These are phyloP conservation scores for Trissolcus brochymenae DNA, from an alignment of 2,888 invertebrate genomes.

Conservation along the genomic window DNA sequence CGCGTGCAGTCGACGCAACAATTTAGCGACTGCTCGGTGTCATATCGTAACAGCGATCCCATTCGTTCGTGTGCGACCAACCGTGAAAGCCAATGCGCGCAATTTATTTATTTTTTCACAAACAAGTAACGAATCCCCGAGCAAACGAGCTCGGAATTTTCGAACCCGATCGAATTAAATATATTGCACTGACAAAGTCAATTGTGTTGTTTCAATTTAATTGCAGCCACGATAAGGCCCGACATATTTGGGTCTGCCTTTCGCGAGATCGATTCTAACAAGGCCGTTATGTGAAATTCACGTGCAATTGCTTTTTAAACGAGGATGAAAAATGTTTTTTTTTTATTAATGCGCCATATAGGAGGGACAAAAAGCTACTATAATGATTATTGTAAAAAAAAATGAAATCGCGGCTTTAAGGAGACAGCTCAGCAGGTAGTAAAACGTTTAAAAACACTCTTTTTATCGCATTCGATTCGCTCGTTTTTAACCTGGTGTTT, in stretches of 20 bases:
- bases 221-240: conserved; percentile 23
- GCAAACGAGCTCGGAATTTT: conserved; percentile 33
- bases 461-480: conserved; percentile 27
- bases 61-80: conserved; percentile 20
- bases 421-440: not conserved
- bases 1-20: conserved; percentile 25
- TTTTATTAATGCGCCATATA: too few relatives aligned
- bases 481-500: conserved; percentile 31
- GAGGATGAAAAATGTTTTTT: too few relatives aligned
- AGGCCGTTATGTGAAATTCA: not conserved
- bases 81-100: conserved; percentile 31
- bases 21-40: conserved; percentile 26
- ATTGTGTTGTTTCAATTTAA: conserved; percentile 46
- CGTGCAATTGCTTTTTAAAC: not conserved
- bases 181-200: conserved; percentile 26
- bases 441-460: conserved; percentile 8
- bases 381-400: conserved; percentile 2
- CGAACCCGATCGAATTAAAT: conserved; percentile 41
- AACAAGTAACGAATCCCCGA: conserved; percentile 12
- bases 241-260: not conserved
- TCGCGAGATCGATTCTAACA: not conserved
- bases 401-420: not conserved
- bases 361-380: not conserved
- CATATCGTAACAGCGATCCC: conserved; percentile 33
- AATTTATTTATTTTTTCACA: conserved; percentile 32